Evolutionary conservation across 1,140 invertebrate species (phyloP).

Genomic region (Gerris buenoi): DNA sequence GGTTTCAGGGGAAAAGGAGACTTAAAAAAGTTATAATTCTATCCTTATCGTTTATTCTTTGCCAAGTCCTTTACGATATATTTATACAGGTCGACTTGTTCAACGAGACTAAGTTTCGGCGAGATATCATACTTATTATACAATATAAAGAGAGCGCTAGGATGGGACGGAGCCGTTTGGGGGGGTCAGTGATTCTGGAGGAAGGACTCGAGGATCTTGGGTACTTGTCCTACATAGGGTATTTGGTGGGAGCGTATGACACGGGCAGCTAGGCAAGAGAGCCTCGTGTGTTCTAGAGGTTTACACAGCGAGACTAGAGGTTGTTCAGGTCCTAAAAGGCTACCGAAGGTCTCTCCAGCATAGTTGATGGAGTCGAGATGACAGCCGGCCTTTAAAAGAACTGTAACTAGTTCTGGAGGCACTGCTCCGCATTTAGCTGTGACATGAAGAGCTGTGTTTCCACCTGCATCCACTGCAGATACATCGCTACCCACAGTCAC

Average conservation of each 20-base stretch:
- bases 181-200: conserved; percentile 12
- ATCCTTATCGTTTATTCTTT: too few species aligned
- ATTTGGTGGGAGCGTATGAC: conserved; percentile 45
- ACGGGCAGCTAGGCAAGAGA: conserved; percentile 65
- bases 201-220: conserved; percentile 6
- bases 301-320: conserved; percentile 45
- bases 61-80: too few species aligned
- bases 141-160: too few species aligned
- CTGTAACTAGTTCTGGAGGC: conserved; percentile 46
- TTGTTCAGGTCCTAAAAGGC: conserved; percentile 41
- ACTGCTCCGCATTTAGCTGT: conserved; percentile 31
- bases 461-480: conserved; percentile 53
- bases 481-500: conserved; percentile 68
- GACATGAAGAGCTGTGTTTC: conserved; percentile 69
- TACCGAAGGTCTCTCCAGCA: conserved; percentile 57
- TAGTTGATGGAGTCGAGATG: conserved; percentile 78
- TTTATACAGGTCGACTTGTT: too few species aligned
- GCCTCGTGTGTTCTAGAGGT: conserved; percentile 56
- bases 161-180: too few species aligned
- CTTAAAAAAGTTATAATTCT: too few species aligned
- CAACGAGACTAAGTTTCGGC: too few species aligned
- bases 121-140: too few species aligned
- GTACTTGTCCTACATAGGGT: conserved; percentile 5
- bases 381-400: conserved; percentile 58
- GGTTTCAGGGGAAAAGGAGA: too few species aligned